A percentile compares a stretch with the other conserved stretches of the same genome.
phyloP scores from a whole-genome alignment of 2,888 invertebrate genomes.

The Drosophila suboccidentalis region DNA sequence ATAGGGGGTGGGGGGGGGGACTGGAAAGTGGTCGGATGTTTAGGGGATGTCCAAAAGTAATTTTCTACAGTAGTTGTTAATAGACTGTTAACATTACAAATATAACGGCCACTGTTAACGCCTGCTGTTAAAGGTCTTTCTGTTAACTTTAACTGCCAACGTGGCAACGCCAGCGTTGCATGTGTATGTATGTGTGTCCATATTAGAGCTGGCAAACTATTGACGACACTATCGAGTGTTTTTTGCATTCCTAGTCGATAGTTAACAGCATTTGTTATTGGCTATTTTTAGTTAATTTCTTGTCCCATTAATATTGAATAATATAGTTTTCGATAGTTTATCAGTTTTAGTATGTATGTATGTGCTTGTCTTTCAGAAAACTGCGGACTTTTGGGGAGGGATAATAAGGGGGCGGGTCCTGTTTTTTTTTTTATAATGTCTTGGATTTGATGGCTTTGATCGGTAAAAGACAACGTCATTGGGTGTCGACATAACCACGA shows the following conservation, averaged over 20 bases:
- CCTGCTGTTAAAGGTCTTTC: not conserved
- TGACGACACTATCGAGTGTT: not conserved
- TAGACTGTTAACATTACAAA: not conserved
- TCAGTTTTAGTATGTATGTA: not conserved
- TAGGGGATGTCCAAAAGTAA: not conserved
- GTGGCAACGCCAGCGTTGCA: slow-evolving; percentile 43
- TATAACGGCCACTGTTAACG: not conserved
- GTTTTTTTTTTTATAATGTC: slow-evolving; percentile 54
- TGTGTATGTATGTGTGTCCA: not conserved
- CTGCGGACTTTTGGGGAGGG: not conserved
- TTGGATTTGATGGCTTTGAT: slow-evolving; percentile 50
- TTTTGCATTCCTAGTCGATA: too few relatives aligned
- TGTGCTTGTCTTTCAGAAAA: not conserved
- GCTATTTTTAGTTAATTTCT: not conserved
- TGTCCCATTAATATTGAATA: not conserved
- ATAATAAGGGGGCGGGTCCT: not conserved
- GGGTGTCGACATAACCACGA: slow-evolving; percentile 64
- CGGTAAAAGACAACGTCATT: slow-evolving; percentile 58
- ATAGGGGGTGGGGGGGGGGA: not conserved
- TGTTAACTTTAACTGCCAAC: slow-evolving; percentile 10
- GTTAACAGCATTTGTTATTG: too few relatives aligned
- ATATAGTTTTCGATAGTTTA: not conserved
- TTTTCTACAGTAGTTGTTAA: not conserved
- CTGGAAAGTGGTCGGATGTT: not conserved
- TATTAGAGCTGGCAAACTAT: not conserved